Percentiles rank a stretch among this genome's conserved stretches.
phyloP scores from a whole-genome alignment of 2,797 vertebrate genomes.

The Amphiprion clarkii region DNA sequence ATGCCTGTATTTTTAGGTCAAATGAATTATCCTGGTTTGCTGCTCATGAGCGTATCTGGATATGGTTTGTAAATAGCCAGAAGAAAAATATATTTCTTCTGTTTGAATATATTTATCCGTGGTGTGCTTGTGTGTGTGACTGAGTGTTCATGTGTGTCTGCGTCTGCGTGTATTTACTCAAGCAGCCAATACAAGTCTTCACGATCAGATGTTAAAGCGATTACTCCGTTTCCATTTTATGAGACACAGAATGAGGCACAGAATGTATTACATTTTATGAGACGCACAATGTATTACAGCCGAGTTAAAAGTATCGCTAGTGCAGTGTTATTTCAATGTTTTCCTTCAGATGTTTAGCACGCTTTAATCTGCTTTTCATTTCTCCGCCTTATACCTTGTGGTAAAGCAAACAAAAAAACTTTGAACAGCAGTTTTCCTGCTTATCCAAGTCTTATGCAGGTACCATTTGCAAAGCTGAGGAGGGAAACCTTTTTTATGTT shows the following conservation, averaged over 20 bases:
- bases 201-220: conserved; percentile 64
- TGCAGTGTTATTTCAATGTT: conserved; percentile 63
- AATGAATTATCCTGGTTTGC: conserved; percentile 68
- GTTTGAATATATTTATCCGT: conserved; percentile 66
- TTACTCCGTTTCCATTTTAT: conserved; percentile 65
- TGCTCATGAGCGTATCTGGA: conserved; percentile 64
- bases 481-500: conserved; percentile 10
- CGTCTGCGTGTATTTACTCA: conserved; percentile 62
- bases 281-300: conserved; percentile 52
- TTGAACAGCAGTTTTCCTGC: conserved; percentile 34
- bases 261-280: conserved; percentile 60
- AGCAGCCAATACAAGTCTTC: conserved; percentile 63
- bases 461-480: conserved; percentile 18
- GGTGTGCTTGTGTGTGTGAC: conserved; percentile 34
- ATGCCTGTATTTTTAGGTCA: conserved; percentile 62
- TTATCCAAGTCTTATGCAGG: conserved; percentile 23
- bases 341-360: conserved; percentile 58
- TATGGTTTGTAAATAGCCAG: conserved; percentile 71
- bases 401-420: conserved; percentile 53
- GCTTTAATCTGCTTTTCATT: conserved; percentile 63
- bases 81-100: conserved; percentile 68
- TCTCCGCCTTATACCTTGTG: conserved; percentile 36
- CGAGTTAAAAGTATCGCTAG: conserved; percentile 40
- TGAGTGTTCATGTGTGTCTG: conserved; percentile 57
- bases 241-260: conserved; percentile 53